Base-by-base conservation (phyloP, 2,888 invertebrate genomes). In the Sinohyriopsis cumingii region DNA sequence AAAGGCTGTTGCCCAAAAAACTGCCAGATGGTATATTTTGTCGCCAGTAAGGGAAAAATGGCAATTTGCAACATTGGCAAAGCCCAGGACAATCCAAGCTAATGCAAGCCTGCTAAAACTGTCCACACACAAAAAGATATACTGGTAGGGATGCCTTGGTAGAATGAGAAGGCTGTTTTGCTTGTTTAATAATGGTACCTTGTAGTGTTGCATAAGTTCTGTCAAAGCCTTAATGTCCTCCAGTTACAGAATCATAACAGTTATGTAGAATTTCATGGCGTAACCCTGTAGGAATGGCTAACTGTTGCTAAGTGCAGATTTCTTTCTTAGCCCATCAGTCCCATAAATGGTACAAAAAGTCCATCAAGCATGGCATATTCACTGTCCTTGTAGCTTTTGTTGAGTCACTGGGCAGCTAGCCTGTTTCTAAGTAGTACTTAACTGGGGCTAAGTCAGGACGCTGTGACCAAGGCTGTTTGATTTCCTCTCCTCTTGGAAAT, bases 401-500 rank as follows among this genome's bases (percentile, higher is more conserved):
- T n/a, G 20, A 22, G 57, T 56, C 57, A 56, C 22, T 22, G 5
- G 57, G 57, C 57, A 56, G 5, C 57, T 5, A 20, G 20, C 6
- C 57, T 5, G 22, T n/a, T 22, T 56, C 5, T 22, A 5, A 5
- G 57, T 56, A 56, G 20, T 5, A n/a, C 57, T 56, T 56, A 56
- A 56, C 5, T 20, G 57, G 5, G 57, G 57, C 22, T 5, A 56
- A 56, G 20, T 56, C 57, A 56, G 57, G 57, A 22, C 57, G 5
- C n/a, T 5, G n/a, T 3, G 57, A 56, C 57, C 5, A 5, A 20
- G 22, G 0, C 22, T 56, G n/a, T 22, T n/a, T 56, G 4, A 56
- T 56, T 56, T 56, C 57, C 22, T 56, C n/a, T 5, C 57, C 57
- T 56, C 20, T 56, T 56, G 57, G 57, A n/a, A 56, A 56, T 56